These are phyloP conservation scores for Argentina silus DNA, from an alignment of 2,797 vertebrate genomes.

Conservation along the genomic window DNA sequence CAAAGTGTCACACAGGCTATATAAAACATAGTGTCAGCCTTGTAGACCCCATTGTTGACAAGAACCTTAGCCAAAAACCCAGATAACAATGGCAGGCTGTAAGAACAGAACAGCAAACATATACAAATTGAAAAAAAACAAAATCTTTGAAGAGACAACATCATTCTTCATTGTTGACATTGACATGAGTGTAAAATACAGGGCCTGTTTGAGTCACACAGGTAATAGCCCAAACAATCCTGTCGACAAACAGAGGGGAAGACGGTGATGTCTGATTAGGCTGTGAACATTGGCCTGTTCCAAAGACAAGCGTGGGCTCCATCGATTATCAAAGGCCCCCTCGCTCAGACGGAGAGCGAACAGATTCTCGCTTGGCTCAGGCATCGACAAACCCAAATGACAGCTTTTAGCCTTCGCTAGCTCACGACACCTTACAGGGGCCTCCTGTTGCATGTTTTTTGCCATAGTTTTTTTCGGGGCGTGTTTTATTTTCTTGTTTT, in stretches of 20 bases:
- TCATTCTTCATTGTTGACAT: slow-evolving; percentile 55
- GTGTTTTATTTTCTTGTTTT: slow-evolving; percentile 49
- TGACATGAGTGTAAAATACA: slow-evolving; percentile 57
- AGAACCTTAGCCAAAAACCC: slow-evolving; percentile 9
- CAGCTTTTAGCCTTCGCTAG: slow-evolving; percentile 74
- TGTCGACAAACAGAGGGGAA: slow-evolving; percentile 65
- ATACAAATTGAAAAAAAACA: slow-evolving; percentile 32
- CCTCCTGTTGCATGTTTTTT: slow-evolving; percentile 17
- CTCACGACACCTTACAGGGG: slow-evolving; percentile 51
- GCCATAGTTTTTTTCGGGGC: slow-evolving; percentile 15
- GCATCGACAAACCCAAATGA: slow-evolving; percentile 77
- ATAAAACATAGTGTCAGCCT: slow-evolving; percentile 27
- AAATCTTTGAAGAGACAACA: slow-evolving; percentile 49
- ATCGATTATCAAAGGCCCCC: slow-evolving; percentile 75
- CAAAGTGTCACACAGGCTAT: slow-evolving; percentile 1
- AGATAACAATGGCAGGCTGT: slow-evolving; percentile 49
- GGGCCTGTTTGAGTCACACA: slow-evolving; percentile 69
- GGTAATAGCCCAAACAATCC: slow-evolving; percentile 70
- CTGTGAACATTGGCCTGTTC: slow-evolving; percentile 64
- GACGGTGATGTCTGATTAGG: slow-evolving; percentile 66
- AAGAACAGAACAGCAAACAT: slow-evolving; percentile 43
- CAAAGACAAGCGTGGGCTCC: slow-evolving; percentile 72
- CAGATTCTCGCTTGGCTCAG: slow-evolving; percentile 78
- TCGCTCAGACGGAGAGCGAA: slow-evolving; percentile 69
- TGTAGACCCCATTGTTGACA: slow-evolving; percentile 24